phyloP scores from a whole-genome alignment of 1,140 invertebrate species.

The Papilio dardanus region DNA sequence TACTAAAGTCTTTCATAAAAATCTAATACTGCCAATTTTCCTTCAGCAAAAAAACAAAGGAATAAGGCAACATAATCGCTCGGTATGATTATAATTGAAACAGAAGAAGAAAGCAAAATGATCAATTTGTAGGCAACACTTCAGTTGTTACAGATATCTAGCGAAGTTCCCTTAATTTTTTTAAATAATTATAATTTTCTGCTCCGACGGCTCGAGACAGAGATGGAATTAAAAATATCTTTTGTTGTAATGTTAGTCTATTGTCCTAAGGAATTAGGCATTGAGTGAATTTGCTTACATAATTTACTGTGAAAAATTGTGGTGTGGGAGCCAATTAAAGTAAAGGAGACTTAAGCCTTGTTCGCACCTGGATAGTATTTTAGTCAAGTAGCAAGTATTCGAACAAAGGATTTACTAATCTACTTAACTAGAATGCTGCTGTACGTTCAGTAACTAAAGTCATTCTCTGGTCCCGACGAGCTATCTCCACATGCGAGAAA shows the following conservation, averaged over 20 bases:
- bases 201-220: conserved; percentile 68
- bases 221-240: conserved; percentile 72
- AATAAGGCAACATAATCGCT: conserved; percentile 6
- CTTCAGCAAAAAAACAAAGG: neutral
- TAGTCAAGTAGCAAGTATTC: no score
- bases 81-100: neutral
- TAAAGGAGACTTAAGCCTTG: conserved; percentile 43
- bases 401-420: no score
- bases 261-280: conserved; percentile 73
- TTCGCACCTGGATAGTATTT: no score
- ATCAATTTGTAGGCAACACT: conserved; percentile 46
- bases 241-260: conserved; percentile 67
- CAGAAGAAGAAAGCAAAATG: conserved; percentile 42
- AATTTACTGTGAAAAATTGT: conserved; percentile 67
- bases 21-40: neutral
- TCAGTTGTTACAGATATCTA: conserved; percentile 45
- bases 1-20: neutral
- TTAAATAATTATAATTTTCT: conserved; percentile 76
- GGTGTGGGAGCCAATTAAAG: conserved; percentile 58
- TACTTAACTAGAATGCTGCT: no score
- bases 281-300: conserved; percentile 60
- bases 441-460: no score
- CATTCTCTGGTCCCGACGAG: no score
- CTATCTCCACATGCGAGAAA: no score
- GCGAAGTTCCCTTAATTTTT: conserved; percentile 53